A percentile compares a stretch with the other conserved stretches of the same genome.
Conservation (phyloP, 2,888 invertebrate species). For the Sarcophaga variegata region DNA sequence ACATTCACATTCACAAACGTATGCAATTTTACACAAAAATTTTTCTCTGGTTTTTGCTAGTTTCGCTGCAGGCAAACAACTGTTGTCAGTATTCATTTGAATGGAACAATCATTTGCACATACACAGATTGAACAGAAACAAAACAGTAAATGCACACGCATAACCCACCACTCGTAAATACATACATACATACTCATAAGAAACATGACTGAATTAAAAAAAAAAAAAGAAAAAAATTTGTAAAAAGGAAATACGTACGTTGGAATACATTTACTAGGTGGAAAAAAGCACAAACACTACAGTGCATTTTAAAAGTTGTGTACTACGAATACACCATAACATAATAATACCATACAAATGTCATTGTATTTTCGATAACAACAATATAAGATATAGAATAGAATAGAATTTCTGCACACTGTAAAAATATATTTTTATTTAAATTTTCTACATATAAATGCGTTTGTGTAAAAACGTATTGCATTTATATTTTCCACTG, state of each 20-base stretch:
- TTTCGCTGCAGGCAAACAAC: background rate
- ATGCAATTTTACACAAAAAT: background rate
- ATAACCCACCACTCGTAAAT: constrained; percentile 4
- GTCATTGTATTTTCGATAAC: no score
- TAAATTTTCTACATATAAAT: constrained; percentile 6
- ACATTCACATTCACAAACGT: constrained; percentile 2
- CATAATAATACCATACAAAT: no score
- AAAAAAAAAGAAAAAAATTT: background rate
- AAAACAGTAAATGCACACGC: constrained; percentile 1
- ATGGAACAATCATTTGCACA: background rate
- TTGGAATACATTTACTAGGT: no score
- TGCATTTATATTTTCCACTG: background rate
- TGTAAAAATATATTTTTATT: constrained; percentile 9
- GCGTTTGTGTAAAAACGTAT: background rate
- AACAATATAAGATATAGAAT: background rate
- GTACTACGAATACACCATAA: no score
- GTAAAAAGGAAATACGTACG: background rate
- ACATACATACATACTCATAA: background rate
- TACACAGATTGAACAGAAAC: background rate
- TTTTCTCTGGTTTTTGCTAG: background rate
- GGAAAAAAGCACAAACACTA: no score
- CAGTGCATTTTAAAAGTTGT: no score
- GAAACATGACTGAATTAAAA: background rate
- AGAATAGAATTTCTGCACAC: background rate
- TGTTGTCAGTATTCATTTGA: background rate